Evolutionary conservation across 2,888 invertebrate genomes (phyloP).

Genomic region (Mechanitis mazaeus): DNA sequence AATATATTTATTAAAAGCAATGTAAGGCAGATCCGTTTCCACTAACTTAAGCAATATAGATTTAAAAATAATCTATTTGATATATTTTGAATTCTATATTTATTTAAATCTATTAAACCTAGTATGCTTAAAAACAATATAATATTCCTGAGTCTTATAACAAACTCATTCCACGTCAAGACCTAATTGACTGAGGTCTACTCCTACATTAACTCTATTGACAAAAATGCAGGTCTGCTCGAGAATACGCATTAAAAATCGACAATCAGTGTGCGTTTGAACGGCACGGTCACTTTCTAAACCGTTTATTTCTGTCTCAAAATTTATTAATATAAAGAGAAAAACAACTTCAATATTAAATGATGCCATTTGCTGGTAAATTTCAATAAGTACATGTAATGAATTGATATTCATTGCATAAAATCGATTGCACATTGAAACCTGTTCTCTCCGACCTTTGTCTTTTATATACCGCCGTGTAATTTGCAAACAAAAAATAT

Average conservation of each 20-base stretch:
- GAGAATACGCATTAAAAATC: conserved; percentile 47
- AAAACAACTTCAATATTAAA: conserved; percentile 33
- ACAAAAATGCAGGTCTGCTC: conserved; percentile 58
- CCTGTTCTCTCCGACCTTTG: conserved; percentile 59
- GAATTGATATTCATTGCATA: conserved; percentile 56
- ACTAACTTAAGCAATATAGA: too few species aligned
- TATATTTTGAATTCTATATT: too few species aligned
- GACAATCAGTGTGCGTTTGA: conserved; percentile 35
- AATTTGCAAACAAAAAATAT: conserved; percentile 32
- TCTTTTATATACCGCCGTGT: conserved; percentile 40
- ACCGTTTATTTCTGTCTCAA: conserved; percentile 11
- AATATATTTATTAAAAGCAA: too few species aligned
- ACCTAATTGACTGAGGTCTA: conserved; percentile 15
- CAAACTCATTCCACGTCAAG: conserved; percentile 5
- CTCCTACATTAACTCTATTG: conserved; percentile 46
- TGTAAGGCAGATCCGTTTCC: too few species aligned
- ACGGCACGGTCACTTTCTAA: conserved; percentile 31
- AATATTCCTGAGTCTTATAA: not conserved
- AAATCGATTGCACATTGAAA: conserved; percentile 54
- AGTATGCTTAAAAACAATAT: too few species aligned
- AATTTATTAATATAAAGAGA: conserved; percentile 15
- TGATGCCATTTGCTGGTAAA: conserved; percentile 44
- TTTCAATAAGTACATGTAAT: conserved; percentile 49
- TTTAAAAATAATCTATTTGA: too few species aligned
- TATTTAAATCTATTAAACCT: too few species aligned